Evolutionary conservation across 2,113 vertebrate genomes (phyloP).

Genomic region (Maccullochella peelii): DNA sequence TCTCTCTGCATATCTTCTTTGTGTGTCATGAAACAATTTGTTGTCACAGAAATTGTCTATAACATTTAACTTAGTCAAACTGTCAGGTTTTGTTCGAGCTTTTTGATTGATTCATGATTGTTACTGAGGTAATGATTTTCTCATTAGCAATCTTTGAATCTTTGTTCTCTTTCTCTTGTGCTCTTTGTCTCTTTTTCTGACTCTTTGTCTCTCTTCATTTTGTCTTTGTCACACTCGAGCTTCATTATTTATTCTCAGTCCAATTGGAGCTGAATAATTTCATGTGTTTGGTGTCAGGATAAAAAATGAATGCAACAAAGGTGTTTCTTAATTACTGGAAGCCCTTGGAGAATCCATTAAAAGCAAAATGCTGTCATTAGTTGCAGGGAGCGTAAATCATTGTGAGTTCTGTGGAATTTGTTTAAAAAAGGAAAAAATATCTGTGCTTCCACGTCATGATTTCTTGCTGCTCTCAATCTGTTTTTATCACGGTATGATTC

Average conservation of each 20-base stretch:
- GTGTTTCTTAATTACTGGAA: slow-evolving; percentile 60
- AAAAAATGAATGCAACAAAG: slow-evolving; percentile 64
- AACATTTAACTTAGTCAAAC: background rate
- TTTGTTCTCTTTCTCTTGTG: slow-evolving; percentile 32
- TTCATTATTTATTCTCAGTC: slow-evolving; percentile 64
- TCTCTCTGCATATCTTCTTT: background rate
- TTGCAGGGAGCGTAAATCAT: slow-evolving; percentile 5
- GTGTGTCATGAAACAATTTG: slow-evolving; percentile 13
- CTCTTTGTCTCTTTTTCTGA: slow-evolving; percentile 9
- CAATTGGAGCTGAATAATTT: slow-evolving; percentile 53
- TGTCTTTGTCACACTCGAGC: slow-evolving; percentile 49
- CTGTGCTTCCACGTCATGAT: background rate
- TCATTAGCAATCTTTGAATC: slow-evolving; percentile 15
- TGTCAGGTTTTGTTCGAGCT: slow-evolving; percentile 12
- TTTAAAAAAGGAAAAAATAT: background rate
- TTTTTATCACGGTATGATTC: slow-evolving; percentile 8
- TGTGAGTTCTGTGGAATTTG: background rate
- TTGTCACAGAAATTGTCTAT: background rate
- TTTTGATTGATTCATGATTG: slow-evolving; percentile 28
- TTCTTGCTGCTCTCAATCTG: slow-evolving; percentile 24
- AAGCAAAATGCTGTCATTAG: slow-evolving; percentile 38
- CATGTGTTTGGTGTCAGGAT: slow-evolving; percentile 62
- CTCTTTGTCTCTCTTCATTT: slow-evolving; percentile 34
- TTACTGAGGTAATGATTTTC: slow-evolving; percentile 16
- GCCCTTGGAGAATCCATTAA: slow-evolving; percentile 56